These are phyloP conservation scores for Malurus elegans DNA, from an alignment of 2,113 vertebrate species.

Conservation along the genomic window DNA sequence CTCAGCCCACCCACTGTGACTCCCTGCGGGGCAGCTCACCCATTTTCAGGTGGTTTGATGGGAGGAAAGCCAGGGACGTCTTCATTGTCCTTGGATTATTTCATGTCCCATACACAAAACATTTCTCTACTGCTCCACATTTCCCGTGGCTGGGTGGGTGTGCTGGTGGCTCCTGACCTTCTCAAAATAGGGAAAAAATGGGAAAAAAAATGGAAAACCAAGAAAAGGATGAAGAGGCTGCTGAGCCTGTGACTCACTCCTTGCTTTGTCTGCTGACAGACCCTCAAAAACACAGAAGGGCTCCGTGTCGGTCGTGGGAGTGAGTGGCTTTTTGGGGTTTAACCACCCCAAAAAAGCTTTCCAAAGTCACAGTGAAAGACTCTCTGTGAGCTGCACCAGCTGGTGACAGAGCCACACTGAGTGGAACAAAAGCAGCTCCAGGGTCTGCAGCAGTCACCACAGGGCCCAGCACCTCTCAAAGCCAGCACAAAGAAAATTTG, in stretches of 20 bases:
- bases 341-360: fast-evolving
- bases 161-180: not conserved
- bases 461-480: not conserved
- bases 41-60: not conserved
- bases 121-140: not conserved
- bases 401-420: not conserved
- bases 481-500: not conserved
- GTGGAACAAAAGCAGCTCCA: not conserved
- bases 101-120: fast-evolving
- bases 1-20: not conserved
- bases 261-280: not conserved
- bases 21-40: no score
- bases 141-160: not conserved
- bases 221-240: not conserved
- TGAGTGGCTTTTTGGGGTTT: not conserved
- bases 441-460: fast-evolving
- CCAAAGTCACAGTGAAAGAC: not conserved
- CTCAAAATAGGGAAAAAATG: not conserved
- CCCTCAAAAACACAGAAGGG: not conserved
- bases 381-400: not conserved
- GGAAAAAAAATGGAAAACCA: not conserved
- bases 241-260: not conserved
- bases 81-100: not conserved
- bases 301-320: fast-evolving
- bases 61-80: not conserved